Percentiles rank a stretch among this genome's conserved stretches.
phyloP scores from a whole-genome alignment of 2,113 vertebrate species.

The Rhabdornis inornatus region DNA sequence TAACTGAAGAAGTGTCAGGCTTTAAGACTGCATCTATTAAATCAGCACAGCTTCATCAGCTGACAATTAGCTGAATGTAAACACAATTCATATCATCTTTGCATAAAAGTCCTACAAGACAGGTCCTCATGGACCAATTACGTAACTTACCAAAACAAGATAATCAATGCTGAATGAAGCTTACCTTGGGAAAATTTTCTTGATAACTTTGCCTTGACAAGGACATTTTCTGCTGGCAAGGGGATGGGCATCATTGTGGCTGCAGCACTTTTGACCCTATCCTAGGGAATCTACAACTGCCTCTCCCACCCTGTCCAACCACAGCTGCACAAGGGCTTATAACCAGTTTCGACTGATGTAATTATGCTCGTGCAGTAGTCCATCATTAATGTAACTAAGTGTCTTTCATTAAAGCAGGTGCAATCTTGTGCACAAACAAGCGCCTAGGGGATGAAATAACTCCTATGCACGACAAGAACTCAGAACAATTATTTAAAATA shows the following conservation, averaged over 20 bases:
- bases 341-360: constrained; percentile 38
- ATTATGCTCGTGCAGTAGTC: constrained; percentile 2
- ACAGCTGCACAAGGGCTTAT: background rate
- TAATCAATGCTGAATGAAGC: background rate
- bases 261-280: constrained; percentile 43
- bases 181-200: constrained; percentile 22
- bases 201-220: constrained; percentile 24
- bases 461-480: constrained; percentile 15
- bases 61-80: background rate
- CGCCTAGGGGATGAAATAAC: constrained; percentile 59
- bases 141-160: background rate
- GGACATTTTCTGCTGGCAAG: constrained; percentile 37
- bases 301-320: background rate
- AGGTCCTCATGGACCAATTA: background rate
- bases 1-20: background rate
- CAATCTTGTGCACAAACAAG: constrained; percentile 24
- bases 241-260: constrained; percentile 17
- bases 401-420: constrained; percentile 45
- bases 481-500: constrained; percentile 15
- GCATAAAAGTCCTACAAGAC: background rate
- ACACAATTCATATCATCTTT: background rate
- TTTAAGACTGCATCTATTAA: background rate
- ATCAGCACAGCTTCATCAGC: background rate
- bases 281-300: background rate
- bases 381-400: constrained; percentile 37